Evolutionary conservation across 35 echinoderm and acorn worm species (phyloP).

Genomic region (Holothuria glaberrima): DNA sequence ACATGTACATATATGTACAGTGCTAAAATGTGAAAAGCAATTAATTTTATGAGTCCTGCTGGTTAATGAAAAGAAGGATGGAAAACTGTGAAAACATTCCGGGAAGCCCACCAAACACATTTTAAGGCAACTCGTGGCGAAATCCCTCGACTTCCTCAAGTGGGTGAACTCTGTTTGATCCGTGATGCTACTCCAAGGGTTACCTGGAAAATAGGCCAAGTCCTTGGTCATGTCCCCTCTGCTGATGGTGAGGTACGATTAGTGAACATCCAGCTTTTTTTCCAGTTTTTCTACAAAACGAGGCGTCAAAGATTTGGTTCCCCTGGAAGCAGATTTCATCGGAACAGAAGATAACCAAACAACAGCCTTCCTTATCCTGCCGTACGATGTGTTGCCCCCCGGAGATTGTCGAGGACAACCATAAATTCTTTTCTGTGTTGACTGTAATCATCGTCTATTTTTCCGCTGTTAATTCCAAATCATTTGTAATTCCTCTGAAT

Average conservation of each 20-base stretch:
- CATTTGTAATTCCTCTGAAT: too few relatives aligned
- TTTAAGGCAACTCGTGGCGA: neutral
- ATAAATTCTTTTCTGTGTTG: too few relatives aligned
- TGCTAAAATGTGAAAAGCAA: too few relatives aligned
- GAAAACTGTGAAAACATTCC: neutral
- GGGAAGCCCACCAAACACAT: neutral
- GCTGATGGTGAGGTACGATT: conserved; percentile 1
- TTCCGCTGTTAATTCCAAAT: too few relatives aligned
- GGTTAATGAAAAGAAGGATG: too few relatives aligned
- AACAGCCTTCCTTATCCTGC: neutral
- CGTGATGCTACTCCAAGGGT: neutral
- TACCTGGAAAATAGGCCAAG: neutral
- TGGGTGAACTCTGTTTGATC: neutral
- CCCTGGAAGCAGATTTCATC: neutral
- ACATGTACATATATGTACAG: too few relatives aligned
- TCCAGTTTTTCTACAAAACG: conserved; percentile 1
- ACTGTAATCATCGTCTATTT: too few relatives aligned
- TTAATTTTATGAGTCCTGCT: too few relatives aligned
- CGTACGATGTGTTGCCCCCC: neutral
- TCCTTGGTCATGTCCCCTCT: neutral
- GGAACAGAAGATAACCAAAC: neutral
- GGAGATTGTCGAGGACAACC: conserved; percentile 36
- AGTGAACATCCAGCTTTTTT: neutral
- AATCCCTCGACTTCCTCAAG: neutral
- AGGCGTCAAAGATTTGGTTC: conserved; percentile 6